Evolutionary conservation across 2,888 invertebrate genomes (phyloP).

Genomic region (Andrena bicolor): DNA sequence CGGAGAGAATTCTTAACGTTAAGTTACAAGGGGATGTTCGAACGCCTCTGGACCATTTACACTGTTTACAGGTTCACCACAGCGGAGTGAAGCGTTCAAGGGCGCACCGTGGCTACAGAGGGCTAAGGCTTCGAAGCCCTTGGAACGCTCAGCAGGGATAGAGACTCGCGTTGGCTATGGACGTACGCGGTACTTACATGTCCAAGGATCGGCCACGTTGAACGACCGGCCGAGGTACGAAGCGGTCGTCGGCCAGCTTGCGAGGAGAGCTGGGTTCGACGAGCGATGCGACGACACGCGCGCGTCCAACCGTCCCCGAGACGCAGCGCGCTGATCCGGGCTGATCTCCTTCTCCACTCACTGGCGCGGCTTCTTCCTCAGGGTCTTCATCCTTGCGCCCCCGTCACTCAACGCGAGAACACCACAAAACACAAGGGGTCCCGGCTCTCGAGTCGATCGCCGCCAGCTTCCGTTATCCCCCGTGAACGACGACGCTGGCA

Average conservation of each 20-base stretch:
- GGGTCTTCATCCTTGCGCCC: conserved; percentile 36
- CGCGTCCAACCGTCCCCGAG: conserved; percentile 42
- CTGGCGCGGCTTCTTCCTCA: conserved; percentile 24
- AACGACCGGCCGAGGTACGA: conserved; percentile 71
- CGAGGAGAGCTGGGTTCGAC: conserved; percentile 44
- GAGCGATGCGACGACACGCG: conserved; percentile 47
- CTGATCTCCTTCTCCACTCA: conserved; percentile 38
- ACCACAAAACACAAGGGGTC: not conserved
- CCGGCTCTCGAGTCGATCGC: not conserved
- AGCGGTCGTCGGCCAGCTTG: conserved; percentile 42
- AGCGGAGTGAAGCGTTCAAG: no score
- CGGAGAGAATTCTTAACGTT: no score
- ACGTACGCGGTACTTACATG: conserved; percentile 69
- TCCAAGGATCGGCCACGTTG: conserved; percentile 77
- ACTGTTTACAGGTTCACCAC: no score
- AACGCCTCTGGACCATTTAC: no score
- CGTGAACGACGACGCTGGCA: no score
- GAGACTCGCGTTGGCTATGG: not conserved
- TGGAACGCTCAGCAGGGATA: not conserved
- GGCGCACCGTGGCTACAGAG: no score
- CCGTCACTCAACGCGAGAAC: not conserved
- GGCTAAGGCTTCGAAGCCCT: no score
- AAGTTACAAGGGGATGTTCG: no score
- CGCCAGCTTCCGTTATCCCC: no score
- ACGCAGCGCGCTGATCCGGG: conserved; percentile 39